Conservation (phyloP, 2,888 invertebrate genomes). For the Hesperia comma region DNA sequence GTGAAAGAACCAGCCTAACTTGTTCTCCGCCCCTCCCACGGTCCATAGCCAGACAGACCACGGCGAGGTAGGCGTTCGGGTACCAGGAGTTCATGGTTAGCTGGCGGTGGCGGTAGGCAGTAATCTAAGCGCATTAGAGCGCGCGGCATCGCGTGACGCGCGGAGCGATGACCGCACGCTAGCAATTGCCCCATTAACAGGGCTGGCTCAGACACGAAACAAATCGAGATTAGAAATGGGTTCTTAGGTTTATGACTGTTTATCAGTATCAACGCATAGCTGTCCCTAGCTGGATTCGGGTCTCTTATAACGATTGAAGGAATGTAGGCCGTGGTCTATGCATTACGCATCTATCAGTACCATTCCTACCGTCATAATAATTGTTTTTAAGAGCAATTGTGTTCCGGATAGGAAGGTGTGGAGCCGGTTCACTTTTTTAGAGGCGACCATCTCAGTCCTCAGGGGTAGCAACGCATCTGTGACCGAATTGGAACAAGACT, state of each 20-base stretch:
- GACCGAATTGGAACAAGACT: too few species aligned
- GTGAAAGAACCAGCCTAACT: slow-evolving; percentile 44
- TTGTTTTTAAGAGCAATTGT: too few species aligned
- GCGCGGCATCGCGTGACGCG: slow-evolving; percentile 76
- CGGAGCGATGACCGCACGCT: slow-evolving; percentile 76
- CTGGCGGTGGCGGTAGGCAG: slow-evolving; percentile 68
- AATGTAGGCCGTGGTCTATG: too few species aligned
- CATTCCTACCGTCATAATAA: too few species aligned
- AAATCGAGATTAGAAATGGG: slow-evolving; percentile 10
- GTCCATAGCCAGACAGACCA: not conserved
- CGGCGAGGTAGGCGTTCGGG: slow-evolving; percentile 35
- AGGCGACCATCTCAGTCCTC: too few species aligned
- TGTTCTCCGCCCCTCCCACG: slow-evolving; percentile 47
- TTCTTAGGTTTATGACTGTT: slow-evolving; percentile 1
- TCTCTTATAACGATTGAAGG: too few species aligned
- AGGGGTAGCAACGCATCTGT: too few species aligned
- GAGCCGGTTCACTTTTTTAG: too few species aligned
- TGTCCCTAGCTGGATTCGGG: too few species aligned
- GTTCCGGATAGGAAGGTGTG: too few species aligned
- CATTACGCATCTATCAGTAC: too few species aligned
- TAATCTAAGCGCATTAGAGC: slow-evolving; percentile 80
- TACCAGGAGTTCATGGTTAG: slow-evolving; percentile 50
- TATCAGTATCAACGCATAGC: too few species aligned
- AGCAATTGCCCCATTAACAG: slow-evolving; percentile 74
- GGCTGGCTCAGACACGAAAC: slow-evolving; percentile 57